These are phyloP conservation scores for Monoplex corrugatus DNA, from an alignment of 2,888 invertebrate genomes.

Conservation along the genomic window DNA sequence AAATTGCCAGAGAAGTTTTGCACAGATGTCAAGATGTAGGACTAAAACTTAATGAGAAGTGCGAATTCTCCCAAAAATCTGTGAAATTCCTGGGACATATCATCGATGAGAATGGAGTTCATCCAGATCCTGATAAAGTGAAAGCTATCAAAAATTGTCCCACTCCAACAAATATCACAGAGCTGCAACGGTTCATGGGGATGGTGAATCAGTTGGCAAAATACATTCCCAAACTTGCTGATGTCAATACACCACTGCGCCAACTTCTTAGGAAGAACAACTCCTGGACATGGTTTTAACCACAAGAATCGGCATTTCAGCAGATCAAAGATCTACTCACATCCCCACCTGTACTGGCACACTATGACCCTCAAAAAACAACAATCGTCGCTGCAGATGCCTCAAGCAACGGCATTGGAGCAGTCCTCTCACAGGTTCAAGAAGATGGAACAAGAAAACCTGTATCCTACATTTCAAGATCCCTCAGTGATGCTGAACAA, in stretches of 20 bases:
- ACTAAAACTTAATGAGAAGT: constrained; percentile 60
- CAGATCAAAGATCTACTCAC: constrained; percentile 12
- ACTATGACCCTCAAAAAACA: background rate
- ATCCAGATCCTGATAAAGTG: background rate
- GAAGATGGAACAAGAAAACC: background rate
- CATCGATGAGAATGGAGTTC: background rate
- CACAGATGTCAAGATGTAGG: constrained; percentile 50
- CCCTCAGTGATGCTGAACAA: background rate
- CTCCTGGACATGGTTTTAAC: constrained; percentile 18
- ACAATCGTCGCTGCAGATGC: background rate
- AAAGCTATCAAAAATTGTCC: constrained; percentile 3
- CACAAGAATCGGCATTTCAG: constrained; percentile 21
- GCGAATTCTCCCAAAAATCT: constrained; percentile 11
- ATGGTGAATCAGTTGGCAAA: too few relatives aligned
- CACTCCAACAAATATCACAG: too few relatives aligned
- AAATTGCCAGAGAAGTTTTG: constrained; percentile 43
- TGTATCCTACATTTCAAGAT: background rate
- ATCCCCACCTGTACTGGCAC: constrained; percentile 32
- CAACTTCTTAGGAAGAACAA: background rate
- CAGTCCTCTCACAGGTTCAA: background rate
- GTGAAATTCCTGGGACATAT: constrained; percentile 41
- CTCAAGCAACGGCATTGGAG: background rate
- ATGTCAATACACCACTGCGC: too few relatives aligned
- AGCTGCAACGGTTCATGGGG: too few relatives aligned
- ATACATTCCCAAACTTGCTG: too few relatives aligned